Conservation (phyloP, 2,888 invertebrate species). For the Cephus runcator region DNA sequence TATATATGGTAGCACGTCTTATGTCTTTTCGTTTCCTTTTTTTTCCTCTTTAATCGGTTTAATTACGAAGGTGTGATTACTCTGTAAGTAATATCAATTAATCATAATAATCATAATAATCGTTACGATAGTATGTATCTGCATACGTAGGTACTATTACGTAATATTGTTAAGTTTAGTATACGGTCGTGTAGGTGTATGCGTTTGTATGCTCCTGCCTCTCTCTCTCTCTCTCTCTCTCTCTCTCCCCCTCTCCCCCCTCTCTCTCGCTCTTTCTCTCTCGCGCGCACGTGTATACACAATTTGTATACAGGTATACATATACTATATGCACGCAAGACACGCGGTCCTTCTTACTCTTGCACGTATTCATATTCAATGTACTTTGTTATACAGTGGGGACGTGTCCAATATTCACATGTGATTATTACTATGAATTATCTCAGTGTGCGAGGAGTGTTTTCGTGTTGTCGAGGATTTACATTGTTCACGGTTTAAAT, state of each 20-base stretch:
- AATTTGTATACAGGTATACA: neutral
- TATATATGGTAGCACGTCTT: conserved; percentile 19
- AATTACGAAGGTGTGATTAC: conserved; percentile 14
- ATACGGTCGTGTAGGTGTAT: conserved; percentile 11
- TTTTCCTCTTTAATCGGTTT: neutral
- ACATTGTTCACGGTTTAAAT: neutral
- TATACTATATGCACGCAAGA: neutral
- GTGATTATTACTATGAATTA: neutral
- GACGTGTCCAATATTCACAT: conserved; percentile 1
- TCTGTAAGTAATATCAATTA: conserved; percentile 17
- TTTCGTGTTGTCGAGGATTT: neutral
- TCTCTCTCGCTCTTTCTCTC: neutral
- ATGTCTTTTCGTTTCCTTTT: neutral
- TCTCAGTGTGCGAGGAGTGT: neutral
- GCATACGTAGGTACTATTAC: conserved; percentile 7
- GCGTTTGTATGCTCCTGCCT: neutral
- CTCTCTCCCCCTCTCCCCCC: too few species aligned
- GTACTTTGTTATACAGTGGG: neutral
- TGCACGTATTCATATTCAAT: neutral
- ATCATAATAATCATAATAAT: conserved; percentile 24
- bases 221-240: too few species aligned
- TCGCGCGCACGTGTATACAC: neutral
- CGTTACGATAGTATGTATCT: conserved; percentile 20
- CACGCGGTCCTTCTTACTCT: neutral
- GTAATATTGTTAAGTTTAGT: conserved; percentile 13